phyloP scores from a whole-genome alignment of 2,888 invertebrate species.

The Hoplodrina ambigua region DNA sequence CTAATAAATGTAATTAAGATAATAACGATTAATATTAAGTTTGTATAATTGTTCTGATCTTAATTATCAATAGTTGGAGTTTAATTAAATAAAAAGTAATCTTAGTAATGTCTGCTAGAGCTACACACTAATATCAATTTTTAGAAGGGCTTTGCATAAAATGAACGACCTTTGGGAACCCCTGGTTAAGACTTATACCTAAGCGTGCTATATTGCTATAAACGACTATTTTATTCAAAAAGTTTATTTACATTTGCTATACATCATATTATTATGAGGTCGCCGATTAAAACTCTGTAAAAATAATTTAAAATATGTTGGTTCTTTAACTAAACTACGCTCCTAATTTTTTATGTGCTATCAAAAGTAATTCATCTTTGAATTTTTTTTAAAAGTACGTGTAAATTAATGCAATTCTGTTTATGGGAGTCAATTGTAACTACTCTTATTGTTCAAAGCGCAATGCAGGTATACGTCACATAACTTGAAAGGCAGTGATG shows the following conservation, averaged over 20 bases:
- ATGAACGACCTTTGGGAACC: no score
- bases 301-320: not conserved
- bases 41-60: no score
- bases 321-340: not conserved
- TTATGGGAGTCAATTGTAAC: not conserved
- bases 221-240: not conserved
- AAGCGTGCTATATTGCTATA: not conserved
- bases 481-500: not conserved
- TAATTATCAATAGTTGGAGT: no score
- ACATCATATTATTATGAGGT: not conserved
- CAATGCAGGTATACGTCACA: conserved; percentile 37
- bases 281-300: not conserved
- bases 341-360: no score
- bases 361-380: not conserved
- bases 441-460: conserved; percentile 21
- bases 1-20: no score
- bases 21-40: no score
- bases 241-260: not conserved
- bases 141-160: no score
- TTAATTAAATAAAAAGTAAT: no score
- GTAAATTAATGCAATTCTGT: not conserved
- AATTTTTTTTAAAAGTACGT: not conserved
- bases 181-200: no score
- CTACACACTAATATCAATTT: no score
- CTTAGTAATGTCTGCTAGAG: no score